These are phyloP conservation scores for Cerastoderma edule DNA, from an alignment of 2,888 invertebrate species.

Conservation along the genomic window DNA sequence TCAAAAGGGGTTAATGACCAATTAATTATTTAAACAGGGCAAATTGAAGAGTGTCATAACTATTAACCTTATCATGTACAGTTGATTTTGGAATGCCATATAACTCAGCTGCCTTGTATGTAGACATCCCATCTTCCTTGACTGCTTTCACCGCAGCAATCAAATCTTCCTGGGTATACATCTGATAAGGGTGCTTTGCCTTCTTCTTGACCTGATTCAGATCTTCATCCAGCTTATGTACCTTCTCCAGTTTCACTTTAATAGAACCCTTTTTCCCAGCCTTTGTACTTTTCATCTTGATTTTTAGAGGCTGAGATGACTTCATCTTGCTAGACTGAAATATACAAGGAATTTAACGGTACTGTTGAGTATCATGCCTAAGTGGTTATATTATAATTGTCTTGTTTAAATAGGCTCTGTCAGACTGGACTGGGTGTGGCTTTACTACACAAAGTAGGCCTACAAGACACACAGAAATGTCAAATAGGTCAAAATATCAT, in stretches of 20 bases:
- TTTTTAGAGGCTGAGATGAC: slow-evolving; percentile 20
- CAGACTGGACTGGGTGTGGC: no score
- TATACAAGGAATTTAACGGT: no score
- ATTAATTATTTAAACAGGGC: no score
- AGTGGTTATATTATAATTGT: no score
- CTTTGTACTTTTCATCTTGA: slow-evolving; percentile 41
- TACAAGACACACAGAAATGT: no score
- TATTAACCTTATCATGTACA: slow-evolving; percentile 51
- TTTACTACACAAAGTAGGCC: no score
- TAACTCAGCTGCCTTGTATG: slow-evolving; percentile 51
- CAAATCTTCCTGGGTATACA: slow-evolving; percentile 50
- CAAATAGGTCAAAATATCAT: no score
- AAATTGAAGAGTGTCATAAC: no score
- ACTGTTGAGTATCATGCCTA: no score
- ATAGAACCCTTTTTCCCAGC: slow-evolving; percentile 30
- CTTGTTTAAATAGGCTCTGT: no score
- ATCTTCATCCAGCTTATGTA: slow-evolving; percentile 22
- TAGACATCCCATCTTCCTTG: slow-evolving; percentile 51
- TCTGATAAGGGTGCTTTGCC: slow-evolving; percentile 43
- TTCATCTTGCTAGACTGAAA: slow-evolving; percentile 21
- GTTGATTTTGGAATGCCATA: slow-evolving; percentile 59
- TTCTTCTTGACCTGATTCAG: slow-evolving; percentile 13
- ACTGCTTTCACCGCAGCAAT: slow-evolving; percentile 54
- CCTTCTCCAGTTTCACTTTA: slow-evolving; percentile 52
- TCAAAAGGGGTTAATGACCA: no score